phyloP scores from a whole-genome alignment of 64 coral and sea anemone genomes.

The Actinia tenebrosa region DNA sequence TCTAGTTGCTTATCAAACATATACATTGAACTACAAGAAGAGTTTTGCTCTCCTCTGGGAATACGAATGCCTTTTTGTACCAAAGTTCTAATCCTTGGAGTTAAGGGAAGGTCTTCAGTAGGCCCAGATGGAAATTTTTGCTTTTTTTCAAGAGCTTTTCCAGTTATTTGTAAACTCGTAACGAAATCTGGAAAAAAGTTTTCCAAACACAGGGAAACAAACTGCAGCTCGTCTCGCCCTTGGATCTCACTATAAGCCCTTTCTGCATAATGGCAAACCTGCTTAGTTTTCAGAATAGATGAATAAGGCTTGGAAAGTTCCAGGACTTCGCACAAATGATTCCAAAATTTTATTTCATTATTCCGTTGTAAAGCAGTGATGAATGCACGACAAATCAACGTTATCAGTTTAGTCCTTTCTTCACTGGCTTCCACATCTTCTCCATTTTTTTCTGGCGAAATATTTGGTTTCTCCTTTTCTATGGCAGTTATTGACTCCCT shows the following conservation, averaged over 20 bases:
- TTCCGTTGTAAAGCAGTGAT: slow-evolving; percentile 75
- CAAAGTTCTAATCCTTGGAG: slow-evolving; percentile 19
- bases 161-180: slow-evolving; percentile 11
- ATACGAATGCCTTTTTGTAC: slow-evolving; percentile 21
- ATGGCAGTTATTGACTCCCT: neutral
- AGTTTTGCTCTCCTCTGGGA: slow-evolving; percentile 30
- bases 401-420: slow-evolving; percentile 39
- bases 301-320: slow-evolving; percentile 74
- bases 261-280: slow-evolving; percentile 85
- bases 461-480: slow-evolving; percentile 30
- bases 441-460: neutral
- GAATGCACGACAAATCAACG: slow-evolving; percentile 61
- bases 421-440: slow-evolving; percentile 37
- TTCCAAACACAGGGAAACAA: slow-evolving; percentile 20
- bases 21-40: slow-evolving; percentile 21
- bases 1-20: slow-evolving; percentile 38
- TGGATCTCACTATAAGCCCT: slow-evolving; percentile 41
- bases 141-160: neutral
- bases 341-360: slow-evolving; percentile 50
- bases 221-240: slow-evolving; percentile 40
- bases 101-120: slow-evolving; percentile 20
- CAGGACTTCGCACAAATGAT: slow-evolving; percentile 71
- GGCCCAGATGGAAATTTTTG: slow-evolving; percentile 30
- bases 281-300: slow-evolving; percentile 50
- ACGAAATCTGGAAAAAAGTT: slow-evolving; percentile 56